Evolutionary conservation across 2,797 vertebrate species (phyloP), one percentile per base, ranked within the genome.

Genomic region (Kryptopterus vitreolus): DNA sequence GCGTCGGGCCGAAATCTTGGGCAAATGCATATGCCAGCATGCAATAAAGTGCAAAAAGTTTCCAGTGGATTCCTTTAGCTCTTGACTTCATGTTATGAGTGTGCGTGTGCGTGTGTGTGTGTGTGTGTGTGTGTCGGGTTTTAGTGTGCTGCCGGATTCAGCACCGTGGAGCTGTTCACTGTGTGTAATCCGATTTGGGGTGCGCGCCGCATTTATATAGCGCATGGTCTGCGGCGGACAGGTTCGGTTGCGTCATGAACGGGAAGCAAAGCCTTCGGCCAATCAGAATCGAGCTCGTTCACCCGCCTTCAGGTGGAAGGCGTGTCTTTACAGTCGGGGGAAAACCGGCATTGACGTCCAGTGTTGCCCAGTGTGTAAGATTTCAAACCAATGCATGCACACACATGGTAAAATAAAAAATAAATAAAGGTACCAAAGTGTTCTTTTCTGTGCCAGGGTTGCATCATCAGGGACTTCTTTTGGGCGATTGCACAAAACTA

Each of bases 1-100:
- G 96, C 52, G 96, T 97, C 91, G 96, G 97, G 77, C 86, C 92
- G 65, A 96, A 94, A 89, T 96, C 93, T 89, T 96, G 96, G 24
- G 91, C 92, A 22, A 90, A 90, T 84, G 92, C 90, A 87, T 92
- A 89, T 87, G 91, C 77, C 76, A 93, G 82, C 66, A 94, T 91
- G 82, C 91, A 93, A 26, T 88, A 90, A 83, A 95, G 89, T 72
- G 95, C 90, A 83, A 94, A 88, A 89, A 95, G 92, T 90, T 92
- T 94, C 93, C 92, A 93, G 26, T 89, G 92, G 81, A 91, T 83
- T 80, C 87, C 88, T 50, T 82, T 86, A 80, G 81, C 90, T 55
- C 88, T 88, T 82, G 87, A 85, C 88, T 80, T 89, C 93, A 93
- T 93, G 79, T 52, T 70, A 31, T 20, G 22, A 57, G 52, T 57